Base-by-base conservation (phyloP, 2,888 invertebrate species). In the Automeris io region DNA sequence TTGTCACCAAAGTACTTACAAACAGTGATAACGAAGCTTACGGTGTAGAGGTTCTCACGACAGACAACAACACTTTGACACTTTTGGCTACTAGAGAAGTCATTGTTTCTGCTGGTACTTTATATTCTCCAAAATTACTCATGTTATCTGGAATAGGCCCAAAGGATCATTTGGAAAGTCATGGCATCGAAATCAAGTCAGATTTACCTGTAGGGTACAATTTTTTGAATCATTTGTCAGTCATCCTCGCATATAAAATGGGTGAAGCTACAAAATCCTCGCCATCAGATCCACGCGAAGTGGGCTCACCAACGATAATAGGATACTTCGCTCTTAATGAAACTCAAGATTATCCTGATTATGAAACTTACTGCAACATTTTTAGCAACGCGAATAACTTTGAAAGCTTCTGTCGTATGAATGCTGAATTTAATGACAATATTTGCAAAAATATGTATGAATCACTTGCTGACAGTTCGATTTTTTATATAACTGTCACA, bases 351-450 rank as follows among this genome's bases (percentile, higher is more conserved):
- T 29, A 7, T 29, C 13, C 29, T 5, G 70, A 70, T 9, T 88
- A 86, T 64, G 57, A 78, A 2, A 68, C 77, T n/a, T 70, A 81
- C 4, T 40, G 60, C 0, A 54, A 67, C 2, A 85, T 76, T 41
- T 73, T 75, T 6, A 65, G 71, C 8, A 82, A 79, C 35, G 64
- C 71, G 0, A 68, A 88, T 51, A 71, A 83, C 18, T 26, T 45
- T 9, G 22, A 42, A 13, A 33, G 40, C 23, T 29, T 32, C 7
- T 25, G 45, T 7, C 22, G 51, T 7, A 35, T 42, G 8, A 42
- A 37, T 12, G 39, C 47, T 3, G 61, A 60, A 7, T 55, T 51
- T 12, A 46, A 46, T 1, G 54, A 61, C 1, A 45, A 52, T 22
- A 40, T 51, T 18, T 32, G 37, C 1, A 39, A 51, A n/a, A 39